Evolutionary conservation across 2,113 vertebrate genomes (phyloP).

Genomic region (Notiomystis cincta): DNA sequence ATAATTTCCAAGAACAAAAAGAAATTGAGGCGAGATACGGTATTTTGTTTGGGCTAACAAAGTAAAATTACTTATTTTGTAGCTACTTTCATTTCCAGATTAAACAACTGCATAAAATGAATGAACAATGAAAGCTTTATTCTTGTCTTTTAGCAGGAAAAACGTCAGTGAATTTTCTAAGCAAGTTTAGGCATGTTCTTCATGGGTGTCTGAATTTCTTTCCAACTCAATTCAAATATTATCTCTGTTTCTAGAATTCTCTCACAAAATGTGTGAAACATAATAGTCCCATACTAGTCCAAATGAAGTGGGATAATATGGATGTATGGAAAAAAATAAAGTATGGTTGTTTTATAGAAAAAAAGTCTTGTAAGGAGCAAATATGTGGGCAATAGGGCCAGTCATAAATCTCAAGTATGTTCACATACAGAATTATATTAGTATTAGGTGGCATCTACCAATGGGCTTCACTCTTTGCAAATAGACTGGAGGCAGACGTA

Average conservation of each 20-base stretch:
- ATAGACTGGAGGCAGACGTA: background rate
- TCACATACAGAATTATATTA: background rate
- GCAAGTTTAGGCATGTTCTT: background rate
- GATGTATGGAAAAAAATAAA: background rate
- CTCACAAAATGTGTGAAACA: background rate
- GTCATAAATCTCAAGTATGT: background rate
- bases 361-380: background rate
- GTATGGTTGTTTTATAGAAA: background rate
- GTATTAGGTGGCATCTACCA: background rate
- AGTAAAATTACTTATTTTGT: background rate
- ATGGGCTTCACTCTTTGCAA: background rate
- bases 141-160: background rate
- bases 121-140: background rate
- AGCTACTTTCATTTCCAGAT: background rate
- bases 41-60: background rate
- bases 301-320: background rate
- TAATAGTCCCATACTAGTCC: background rate
- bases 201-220: background rate
- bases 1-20: background rate
- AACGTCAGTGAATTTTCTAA: background rate
- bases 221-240: background rate
- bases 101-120: background rate
- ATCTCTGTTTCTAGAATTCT: background rate
- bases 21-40: background rate
- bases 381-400: background rate